phyloP scores from a whole-genome alignment of 2,888 invertebrate species.

The Cheilosia grossa region DNA sequence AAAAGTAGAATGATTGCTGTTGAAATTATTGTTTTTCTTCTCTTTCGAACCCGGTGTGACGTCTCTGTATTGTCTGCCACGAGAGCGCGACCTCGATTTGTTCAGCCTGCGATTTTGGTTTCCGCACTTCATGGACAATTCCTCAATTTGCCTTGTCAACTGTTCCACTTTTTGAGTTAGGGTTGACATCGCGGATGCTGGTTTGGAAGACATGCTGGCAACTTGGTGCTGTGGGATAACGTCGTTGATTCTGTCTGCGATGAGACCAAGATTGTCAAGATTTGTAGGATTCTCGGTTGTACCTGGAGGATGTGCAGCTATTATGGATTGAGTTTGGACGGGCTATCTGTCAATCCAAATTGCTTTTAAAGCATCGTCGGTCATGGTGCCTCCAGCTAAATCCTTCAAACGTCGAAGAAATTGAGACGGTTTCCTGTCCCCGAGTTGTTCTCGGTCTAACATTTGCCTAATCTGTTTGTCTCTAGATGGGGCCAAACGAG shows the following conservation, averaged over 20 bases:
- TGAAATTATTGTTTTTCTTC: not conserved
- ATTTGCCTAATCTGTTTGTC: conserved; percentile 18
- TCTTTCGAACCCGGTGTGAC: not conserved
- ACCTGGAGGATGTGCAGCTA: not conserved
- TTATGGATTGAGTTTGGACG: not conserved
- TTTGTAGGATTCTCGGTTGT: not conserved
- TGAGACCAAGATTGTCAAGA: conserved; percentile 11
- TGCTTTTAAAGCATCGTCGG: conserved; percentile 1
- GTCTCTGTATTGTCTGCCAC: not conserved
- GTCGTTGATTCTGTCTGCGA: conserved; percentile 26
- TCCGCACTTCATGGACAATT: not conserved
- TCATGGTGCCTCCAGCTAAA: not conserved
- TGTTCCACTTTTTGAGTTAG: not conserved
- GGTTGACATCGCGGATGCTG: not conserved
- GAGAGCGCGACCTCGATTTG: not conserved
- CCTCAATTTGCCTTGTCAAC: not conserved
- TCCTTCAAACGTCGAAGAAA: not conserved
- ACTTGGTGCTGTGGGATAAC: conserved; percentile 15
- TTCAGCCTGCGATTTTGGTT: no score
- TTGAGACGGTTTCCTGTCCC: conserved; percentile 15
- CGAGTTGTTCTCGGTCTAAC: conserved; percentile 12
- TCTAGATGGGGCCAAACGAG: conserved; percentile 24
- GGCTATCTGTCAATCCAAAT: conserved; percentile 18
- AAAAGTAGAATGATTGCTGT: no score
- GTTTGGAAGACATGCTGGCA: not conserved